phyloP scores from a whole-genome alignment of 1,140 invertebrate genomes.

The Pectinophora gossypiella region DNA sequence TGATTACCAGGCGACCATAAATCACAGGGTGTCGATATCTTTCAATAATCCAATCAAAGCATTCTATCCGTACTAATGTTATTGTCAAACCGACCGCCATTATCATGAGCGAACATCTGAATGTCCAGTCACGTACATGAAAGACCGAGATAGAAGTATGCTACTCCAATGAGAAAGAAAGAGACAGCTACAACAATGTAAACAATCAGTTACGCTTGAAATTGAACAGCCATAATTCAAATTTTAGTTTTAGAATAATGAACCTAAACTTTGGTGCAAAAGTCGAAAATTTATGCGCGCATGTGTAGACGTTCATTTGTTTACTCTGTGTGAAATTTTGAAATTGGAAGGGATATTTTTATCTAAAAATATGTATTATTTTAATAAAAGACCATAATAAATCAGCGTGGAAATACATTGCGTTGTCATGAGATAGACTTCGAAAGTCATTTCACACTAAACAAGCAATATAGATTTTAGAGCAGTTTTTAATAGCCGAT shows the following conservation, averaged over 20 bases:
- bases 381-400: too few relatives aligned
- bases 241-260: background rate
- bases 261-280: too few relatives aligned
- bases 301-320: too few relatives aligned
- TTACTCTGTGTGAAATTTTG: too few relatives aligned
- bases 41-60: slow-evolving; percentile 72
- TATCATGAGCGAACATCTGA: slow-evolving; percentile 56
- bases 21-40: slow-evolving; percentile 59
- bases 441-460: too few relatives aligned
- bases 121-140: slow-evolving; percentile 63
- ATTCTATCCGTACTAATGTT: slow-evolving; percentile 65
- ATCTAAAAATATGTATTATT: too few relatives aligned
- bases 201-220: slow-evolving; percentile 28
- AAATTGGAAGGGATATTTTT: too few relatives aligned
- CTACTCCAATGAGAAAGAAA: slow-evolving; percentile 14
- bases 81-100: slow-evolving; percentile 69
- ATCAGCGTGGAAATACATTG: too few relatives aligned
- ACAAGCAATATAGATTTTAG: too few relatives aligned
- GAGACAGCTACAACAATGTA: slow-evolving; percentile 33
- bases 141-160: slow-evolving; percentile 26
- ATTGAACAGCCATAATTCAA: background rate
- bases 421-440: too few relatives aligned
- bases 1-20: slow-evolving; percentile 46
- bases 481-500: too few relatives aligned
- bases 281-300: too few relatives aligned